Evolutionary conservation across 2,888 invertebrate genomes (phyloP).

Genomic region (Neoascia interrupta): DNA sequence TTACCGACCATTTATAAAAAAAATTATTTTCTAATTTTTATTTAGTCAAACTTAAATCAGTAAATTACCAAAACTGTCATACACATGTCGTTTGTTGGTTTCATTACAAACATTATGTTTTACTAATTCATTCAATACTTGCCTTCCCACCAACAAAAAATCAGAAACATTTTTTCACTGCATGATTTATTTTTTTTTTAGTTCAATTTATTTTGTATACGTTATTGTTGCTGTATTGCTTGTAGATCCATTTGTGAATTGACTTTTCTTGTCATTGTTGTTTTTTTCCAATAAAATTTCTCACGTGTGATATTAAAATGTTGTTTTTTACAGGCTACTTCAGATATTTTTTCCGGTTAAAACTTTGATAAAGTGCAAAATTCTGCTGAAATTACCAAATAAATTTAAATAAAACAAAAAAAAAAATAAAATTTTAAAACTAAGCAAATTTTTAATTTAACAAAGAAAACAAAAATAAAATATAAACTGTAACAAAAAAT

Average conservation of each 20-base stretch:
- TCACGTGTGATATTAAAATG: slow-evolving; percentile 31
- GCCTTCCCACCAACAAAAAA: too few relatives aligned
- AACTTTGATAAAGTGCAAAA: slow-evolving; percentile 77
- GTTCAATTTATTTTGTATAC: background rate
- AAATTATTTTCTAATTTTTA: slow-evolving; percentile 18
- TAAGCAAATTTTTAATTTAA: slow-evolving; percentile 68
- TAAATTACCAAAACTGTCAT: too few relatives aligned
- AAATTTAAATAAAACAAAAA: slow-evolving; percentile 65
- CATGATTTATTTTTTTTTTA: background rate
- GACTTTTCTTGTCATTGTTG: background rate
- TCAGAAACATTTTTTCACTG: too few relatives aligned
- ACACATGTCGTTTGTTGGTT: background rate
- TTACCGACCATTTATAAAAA: too few relatives aligned
- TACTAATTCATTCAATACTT: background rate
- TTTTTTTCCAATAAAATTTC: slow-evolving; percentile 18
- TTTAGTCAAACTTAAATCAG: too few relatives aligned
- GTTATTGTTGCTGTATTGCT: too few relatives aligned
- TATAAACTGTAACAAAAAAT: slow-evolving; percentile 55
- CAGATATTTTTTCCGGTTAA: slow-evolving; percentile 77
- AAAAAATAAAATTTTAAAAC: slow-evolving; percentile 55
- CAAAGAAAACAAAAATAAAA: slow-evolving; percentile 57
- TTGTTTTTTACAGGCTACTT: slow-evolving; percentile 75
- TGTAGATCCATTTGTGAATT: slow-evolving; percentile 5
- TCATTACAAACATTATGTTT: background rate
- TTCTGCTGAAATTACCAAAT: slow-evolving; percentile 73